Evolutionary conservation across 64 coral and sea anemone species (phyloP).

Genomic region (Acropora yongei): DNA sequence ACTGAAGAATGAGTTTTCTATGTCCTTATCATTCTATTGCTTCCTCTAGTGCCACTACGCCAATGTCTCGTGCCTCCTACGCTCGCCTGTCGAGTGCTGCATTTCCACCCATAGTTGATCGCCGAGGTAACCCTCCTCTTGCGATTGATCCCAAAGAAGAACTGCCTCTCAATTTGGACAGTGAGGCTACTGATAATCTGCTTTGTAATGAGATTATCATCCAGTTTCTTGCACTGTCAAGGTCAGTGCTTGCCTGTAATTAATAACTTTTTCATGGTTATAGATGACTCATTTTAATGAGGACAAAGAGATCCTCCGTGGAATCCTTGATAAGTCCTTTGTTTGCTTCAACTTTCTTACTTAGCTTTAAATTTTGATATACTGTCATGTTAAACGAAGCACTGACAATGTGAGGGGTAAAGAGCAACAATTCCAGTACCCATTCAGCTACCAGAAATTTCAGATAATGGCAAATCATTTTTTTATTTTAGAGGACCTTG

Average conservation of each 20-base stretch:
- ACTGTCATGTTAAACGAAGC: too few species aligned
- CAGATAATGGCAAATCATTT: background rate
- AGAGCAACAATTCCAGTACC: too few species aligned
- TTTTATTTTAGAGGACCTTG: background rate
- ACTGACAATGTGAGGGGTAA: too few species aligned
- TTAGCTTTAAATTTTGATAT: too few species aligned
- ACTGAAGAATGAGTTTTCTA: background rate
- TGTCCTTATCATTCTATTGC: background rate
- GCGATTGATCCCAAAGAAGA: slow-evolving; percentile 79
- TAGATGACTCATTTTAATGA: too few species aligned
- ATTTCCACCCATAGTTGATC: slow-evolving; percentile 84
- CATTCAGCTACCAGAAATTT: too few species aligned
- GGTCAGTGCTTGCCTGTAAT: slow-evolving; percentile 33
- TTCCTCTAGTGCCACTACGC: slow-evolving; percentile 26
- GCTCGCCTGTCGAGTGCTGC: slow-evolving; percentile 88
- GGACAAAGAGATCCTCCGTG: too few species aligned
- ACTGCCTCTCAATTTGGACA: slow-evolving; percentile 65
- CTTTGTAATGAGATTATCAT: slow-evolving; percentile 94
- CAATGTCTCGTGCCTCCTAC: slow-evolving; percentile 87
- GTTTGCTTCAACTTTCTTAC: too few species aligned
- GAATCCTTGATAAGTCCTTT: too few species aligned
- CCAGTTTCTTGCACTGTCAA: slow-evolving; percentile 91
- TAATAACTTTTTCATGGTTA: background rate
- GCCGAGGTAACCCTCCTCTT: slow-evolving; percentile 89
- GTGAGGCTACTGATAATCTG: slow-evolving; percentile 74